Base-by-base conservation (phyloP, 2,797 vertebrate species). In the Anas acuta region DNA sequence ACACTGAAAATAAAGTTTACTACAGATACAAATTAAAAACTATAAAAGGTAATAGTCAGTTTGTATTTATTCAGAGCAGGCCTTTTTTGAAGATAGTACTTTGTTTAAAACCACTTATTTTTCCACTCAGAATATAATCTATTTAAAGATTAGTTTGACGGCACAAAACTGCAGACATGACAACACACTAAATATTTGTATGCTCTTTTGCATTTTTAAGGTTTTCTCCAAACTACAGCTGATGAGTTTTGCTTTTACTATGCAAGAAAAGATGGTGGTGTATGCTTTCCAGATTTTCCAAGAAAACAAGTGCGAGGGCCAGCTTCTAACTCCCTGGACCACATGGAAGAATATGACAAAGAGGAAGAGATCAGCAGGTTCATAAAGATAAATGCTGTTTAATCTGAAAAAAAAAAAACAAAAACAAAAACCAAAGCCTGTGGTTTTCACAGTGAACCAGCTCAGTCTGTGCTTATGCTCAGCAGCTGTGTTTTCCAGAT, bases 161-260 rank as follows among this genome's bases (percentile, higher is more conserved):
- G 83, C 66, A 91, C 45, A 85, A 76, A 70, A 86, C 62, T 88
- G 73, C 84, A 89, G 61, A 76, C 91, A 92, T 92, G 91, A 91
- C 76, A 84, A 94, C 90, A 76, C 37, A 45, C 64, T 96, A 89
- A 96, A 81, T 90, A 84, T 96, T 96, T 97, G 93, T 86, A 94
- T 95, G 70, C 25, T 89, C 39, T 96, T 96, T 92, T 96, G 79
- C 58, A 37, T 97, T 97, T 98, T 97, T 88, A 97, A 99, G 99
- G 99, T 97, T 98, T 99, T 91, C 99, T 99, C 97, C 99, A 99
- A 98, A 99, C 99, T 62, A 99, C 99, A 92, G 99, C 99, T 94
- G 99, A 99, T 90, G 99, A 99, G 96, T 99, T 99, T 98, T 99
- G 99, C 98, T 99, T 98, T 96, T 99, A 99, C 97, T 99, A 99